These are phyloP conservation scores for Myotis planiceps DNA, from an alignment of 2,797 vertebrate species.

Conservation along the genomic window DNA sequence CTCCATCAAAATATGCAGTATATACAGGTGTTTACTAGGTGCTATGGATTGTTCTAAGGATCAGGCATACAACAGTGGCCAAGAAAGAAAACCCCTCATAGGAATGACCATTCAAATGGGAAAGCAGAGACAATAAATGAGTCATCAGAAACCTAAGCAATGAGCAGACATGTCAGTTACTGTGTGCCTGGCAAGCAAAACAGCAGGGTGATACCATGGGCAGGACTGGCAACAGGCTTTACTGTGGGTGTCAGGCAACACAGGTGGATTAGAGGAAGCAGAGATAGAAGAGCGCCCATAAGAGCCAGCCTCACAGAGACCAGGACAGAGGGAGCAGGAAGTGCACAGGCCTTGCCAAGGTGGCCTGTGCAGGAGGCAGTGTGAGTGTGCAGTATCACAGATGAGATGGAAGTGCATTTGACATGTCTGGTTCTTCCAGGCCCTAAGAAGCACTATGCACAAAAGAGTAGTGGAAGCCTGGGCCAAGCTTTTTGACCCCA, in stretches of 20 bases:
- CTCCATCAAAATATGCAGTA: too few species aligned
- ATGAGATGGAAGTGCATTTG: neutral
- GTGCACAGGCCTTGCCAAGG: neutral
- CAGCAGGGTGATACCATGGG: neutral
- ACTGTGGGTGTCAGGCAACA: neutral
- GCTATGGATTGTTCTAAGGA: neutral
- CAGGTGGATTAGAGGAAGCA: neutral
- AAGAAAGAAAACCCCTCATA: neutral
- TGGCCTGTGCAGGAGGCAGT: neutral
- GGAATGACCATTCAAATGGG: neutral
- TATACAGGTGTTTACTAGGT: neutral
- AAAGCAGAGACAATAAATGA: neutral
- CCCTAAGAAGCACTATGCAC: neutral
- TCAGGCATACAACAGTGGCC: neutral
- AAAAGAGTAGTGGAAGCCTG: neutral
- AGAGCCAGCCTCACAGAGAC: neutral
- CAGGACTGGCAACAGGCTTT: neutral
- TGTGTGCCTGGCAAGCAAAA: neutral
- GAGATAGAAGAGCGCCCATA: neutral
- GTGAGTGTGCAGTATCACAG: neutral
- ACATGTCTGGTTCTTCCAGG: neutral
- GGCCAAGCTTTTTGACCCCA: neutral
- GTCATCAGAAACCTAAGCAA: neutral
- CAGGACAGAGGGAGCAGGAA: neutral
- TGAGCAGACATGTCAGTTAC: neutral